Base-by-base conservation (phyloP, 2,888 invertebrate genomes). In the Molanna angustata region DNA sequence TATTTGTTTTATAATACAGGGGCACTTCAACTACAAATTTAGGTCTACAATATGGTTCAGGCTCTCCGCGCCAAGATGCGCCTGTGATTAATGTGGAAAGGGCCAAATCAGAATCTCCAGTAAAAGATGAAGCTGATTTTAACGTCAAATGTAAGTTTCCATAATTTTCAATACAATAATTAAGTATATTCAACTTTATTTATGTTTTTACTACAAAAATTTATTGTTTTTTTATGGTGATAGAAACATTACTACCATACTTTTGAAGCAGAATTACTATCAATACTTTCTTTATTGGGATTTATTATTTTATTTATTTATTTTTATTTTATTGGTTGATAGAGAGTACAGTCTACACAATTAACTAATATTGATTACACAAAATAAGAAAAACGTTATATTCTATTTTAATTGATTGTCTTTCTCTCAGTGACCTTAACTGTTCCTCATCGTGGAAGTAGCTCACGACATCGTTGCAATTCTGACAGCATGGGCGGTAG, bases 1-100 rank as follows among this genome's bases (percentile, higher is more conserved):
- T n/a, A n/a, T n/a, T n/a, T n/a, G n/a, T n/a, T n/a, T 44, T 37
- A n/a, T 20, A 39, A 62, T 64, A 51, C 50, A 77, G 77, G 60
- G 77, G 76, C 4, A 75, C 75, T 32, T 76, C 76, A 1, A 74
- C 76, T 0, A 75, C 76, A 0, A 68, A 61, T 47, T 63, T 75
- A 39, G 68, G 67, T 18, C 56, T 42, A 18, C 39, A 46, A 6
- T 14, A 17, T 21, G 16, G 17, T 32, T 20, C 18, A 1, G 11
- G 17, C 4, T 31, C 27, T 18, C 22, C 39, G 13, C 9, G 22
- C 11, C 47, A 42, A n/a, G 66, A 72, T 3, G 69, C 69, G 2
- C 54, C 54, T 2, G 20, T 27, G 2, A 45, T 51, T 18, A 44
- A 49, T 32, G 39, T 52, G 7, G 55, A 59, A 20, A 49, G 39